Evolutionary conservation across 2,888 invertebrate genomes (phyloP).

Genomic region (Argyra leucocephala): DNA sequence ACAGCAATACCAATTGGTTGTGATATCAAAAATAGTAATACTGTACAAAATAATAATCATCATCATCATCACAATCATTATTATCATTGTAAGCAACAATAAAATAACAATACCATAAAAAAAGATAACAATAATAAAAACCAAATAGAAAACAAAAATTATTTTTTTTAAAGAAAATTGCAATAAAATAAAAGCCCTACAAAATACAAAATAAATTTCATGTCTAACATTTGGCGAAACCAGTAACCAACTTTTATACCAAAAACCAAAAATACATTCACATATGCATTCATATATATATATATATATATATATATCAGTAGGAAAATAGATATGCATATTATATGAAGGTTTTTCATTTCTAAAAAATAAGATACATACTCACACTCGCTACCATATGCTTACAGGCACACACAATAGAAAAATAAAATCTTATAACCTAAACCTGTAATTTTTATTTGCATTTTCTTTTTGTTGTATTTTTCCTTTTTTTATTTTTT

Average conservation of each 20-base stretch:
- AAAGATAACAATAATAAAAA: neutral
- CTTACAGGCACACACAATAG: too few species aligned
- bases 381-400: too few species aligned
- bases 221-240: neutral
- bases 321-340: too few species aligned
- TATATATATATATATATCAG: neutral
- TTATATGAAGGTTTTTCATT: too few species aligned
- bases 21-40: neutral
- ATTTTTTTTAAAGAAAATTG: neutral
- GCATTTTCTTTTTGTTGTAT: too few species aligned
- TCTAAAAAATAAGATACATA: too few species aligned
- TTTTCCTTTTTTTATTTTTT: too few species aligned
- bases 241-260: neutral
- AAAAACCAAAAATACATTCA: neutral
- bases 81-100: neutral
- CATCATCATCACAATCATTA: neutral
- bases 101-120: neutral
- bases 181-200: neutral
- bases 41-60: neutral
- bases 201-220: neutral
- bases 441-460: too few species aligned
- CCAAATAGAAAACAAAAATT: neutral
- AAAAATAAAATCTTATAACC: too few species aligned
- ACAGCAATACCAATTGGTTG: neutral
- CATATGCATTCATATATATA: neutral